A percentile compares a stretch with the other conserved stretches of the same genome.
Evolutionary conservation across 2,113 vertebrate genomes (phyloP).

Genomic region (Todiramphus chloris): DNA sequence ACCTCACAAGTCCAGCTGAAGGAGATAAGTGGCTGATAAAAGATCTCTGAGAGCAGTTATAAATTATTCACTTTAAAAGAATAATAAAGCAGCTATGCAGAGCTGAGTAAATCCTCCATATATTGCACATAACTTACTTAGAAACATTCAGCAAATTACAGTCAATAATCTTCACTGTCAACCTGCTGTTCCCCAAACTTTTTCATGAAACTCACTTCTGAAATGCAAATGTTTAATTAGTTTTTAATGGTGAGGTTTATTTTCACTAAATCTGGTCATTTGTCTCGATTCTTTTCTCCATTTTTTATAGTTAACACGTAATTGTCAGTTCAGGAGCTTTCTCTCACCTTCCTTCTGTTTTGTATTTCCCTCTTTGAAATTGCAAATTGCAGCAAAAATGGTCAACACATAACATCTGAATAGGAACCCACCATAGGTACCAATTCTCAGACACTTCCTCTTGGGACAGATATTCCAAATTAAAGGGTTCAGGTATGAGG

Average conservation of each 20-base stretch:
- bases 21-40: slow-evolving; percentile 84
- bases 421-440: fast-evolving
- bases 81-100: slow-evolving; percentile 70
- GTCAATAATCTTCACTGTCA: slow-evolving; percentile 73
- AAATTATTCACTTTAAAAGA: slow-evolving; percentile 78
- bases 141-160: slow-evolving; percentile 69
- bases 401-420: not conserved
- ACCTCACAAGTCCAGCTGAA: slow-evolving; percentile 79
- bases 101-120: slow-evolving; percentile 55
- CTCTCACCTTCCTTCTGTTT: slow-evolving; percentile 5
- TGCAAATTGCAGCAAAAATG: not conserved
- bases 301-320: slow-evolving; percentile 65
- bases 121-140: slow-evolving; percentile 56
- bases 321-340: slow-evolving; percentile 34
- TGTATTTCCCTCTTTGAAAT: slow-evolving; percentile 15
- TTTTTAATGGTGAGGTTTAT: slow-evolving; percentile 66
- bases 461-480: not conserved
- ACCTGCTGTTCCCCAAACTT: slow-evolving; percentile 65
- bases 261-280: slow-evolving; percentile 69
- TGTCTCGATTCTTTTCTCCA: slow-evolving; percentile 57
- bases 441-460: not conserved
- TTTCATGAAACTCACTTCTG: slow-evolving; percentile 66
- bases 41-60: slow-evolving; percentile 75
- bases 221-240: slow-evolving; percentile 73
- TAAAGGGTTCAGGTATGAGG: fast-evolving